These are phyloP conservation scores for Lycocerus yunnanus DNA, from an alignment of 2,888 invertebrate species.

Conservation along the genomic window DNA sequence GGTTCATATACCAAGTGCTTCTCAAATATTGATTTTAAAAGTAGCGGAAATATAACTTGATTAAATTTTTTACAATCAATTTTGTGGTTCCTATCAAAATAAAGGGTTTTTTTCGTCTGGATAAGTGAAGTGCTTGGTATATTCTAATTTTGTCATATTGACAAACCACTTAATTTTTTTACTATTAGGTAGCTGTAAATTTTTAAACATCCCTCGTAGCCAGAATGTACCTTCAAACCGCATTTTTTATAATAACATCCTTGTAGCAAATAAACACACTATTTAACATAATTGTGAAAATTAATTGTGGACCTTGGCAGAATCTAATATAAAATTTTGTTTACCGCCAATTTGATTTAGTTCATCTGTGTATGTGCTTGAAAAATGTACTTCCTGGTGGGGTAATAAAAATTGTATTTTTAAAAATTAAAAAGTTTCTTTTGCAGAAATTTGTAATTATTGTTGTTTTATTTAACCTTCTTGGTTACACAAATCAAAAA, in stretches of 20 bases:
- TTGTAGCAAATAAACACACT: not conserved
- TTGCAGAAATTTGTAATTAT: not conserved
- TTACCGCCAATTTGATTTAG: not conserved
- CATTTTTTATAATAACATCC: not conserved
- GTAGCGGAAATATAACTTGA: not conserved
- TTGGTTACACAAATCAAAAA: not conserved
- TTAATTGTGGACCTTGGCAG: not conserved
- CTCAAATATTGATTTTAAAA: not conserved
- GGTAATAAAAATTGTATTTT: not conserved
- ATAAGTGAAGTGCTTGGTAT: not conserved
- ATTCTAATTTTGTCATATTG: not conserved
- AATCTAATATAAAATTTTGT: not conserved
- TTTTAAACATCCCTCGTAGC: not conserved
- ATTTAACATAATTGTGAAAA: not conserved
- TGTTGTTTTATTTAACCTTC: not conserved
- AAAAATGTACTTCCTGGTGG: not conserved
- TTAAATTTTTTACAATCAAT: not conserved
- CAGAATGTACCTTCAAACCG: too few species aligned
- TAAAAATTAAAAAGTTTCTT: not conserved
- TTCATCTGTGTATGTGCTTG: not conserved
- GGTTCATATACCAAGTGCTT: not conserved
- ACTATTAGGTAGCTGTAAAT: not conserved
- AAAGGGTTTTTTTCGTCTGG: not conserved
- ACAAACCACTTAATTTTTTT: not conserved
- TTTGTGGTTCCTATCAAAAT: not conserved